Base-by-base conservation (phyloP, 2,888 invertebrate genomes). In the Meandrusa payeni region DNA sequence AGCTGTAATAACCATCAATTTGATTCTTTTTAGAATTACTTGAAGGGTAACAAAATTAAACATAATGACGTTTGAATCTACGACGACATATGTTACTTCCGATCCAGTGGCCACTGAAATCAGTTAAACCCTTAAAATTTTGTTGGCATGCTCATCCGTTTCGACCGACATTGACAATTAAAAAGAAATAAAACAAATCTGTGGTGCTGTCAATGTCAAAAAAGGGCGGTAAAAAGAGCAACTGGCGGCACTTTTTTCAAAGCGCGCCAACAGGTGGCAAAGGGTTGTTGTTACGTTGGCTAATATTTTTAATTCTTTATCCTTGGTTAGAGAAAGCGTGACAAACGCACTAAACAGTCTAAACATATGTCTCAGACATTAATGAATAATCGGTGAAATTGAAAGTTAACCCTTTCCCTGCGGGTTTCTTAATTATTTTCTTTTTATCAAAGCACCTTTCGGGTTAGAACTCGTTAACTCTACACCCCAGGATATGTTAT, bases 121-220 rank as follows among this genome's bases (percentile, higher is more conserved):
- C 81, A 73, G 70, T 79, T 80, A 79, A 79, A 69, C 70, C 71
- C 64, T 66, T 57, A 67, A 71, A 71, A 73, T 2, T n/a, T 9
- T 2, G 66, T 57, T 59, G 58, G 57, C 65, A 63, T 61, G 61
- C 61, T 55, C 64, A 64, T 66, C 68, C 67, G 54, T 27, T 20
- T 33, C 64, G 61, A 57, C 59, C 62, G 65, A 61, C 66, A 68
- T 65, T 63, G 67, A 86, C 83, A 87, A 87, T 87, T 87, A 87
- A 86, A 87, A 86, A 83, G 80, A 81, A 82, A 87, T 87, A 86
- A 86, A 86, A 86, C 85, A 86, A 86, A 87, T 86, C 85, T 69
- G 66, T 63, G 65, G 62, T 72, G 75, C 69, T 61, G 61, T 61
- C 61, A 60, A 55, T 58, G 61, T 59, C 57, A 61, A 57, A 63